Base-by-base conservation (phyloP, 2,888 invertebrate genomes). In the Amaurobius ferox region DNA sequence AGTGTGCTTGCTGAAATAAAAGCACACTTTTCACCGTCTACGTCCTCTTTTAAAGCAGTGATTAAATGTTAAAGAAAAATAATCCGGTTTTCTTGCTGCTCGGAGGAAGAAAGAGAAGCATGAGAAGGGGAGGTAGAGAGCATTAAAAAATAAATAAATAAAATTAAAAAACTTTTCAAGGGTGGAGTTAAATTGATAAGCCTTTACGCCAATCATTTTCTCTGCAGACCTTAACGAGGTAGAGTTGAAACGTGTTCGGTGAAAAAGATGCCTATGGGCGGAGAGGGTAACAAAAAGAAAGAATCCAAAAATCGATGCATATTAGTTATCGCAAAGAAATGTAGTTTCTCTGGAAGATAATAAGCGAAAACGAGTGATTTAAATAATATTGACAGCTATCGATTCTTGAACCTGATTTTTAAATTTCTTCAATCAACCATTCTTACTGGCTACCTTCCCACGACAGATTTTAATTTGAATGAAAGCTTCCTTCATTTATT, bases 131-230 rank as follows among this genome's bases (percentile, higher is more conserved):
- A 29, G 30, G 23, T 67, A 61, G 48, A n/a, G n/a, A 44, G 76
- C 30, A 73, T 55, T 67, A 73, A 73, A 73, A 61, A 67, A 40
- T 23, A 16, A n/a, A 48, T 61, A 73, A 68, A 48, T 73, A 73
- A 64, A 74, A 62, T 35, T 55, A 55, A 55, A 16, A 61, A 61
- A 35, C 23, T 26, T 68, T 70, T 70, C 72, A 77, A 85, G 83
- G 83, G 83, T 85, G 83, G 83, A 85, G 83, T 77, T 77, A 85
- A 85, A 85, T 85, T 85, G 83, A 85, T 85, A 85, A 85, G 83
- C 67, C 83, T 85, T 85, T 85, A 85, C 76, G 83, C 83, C 83
- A 85, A 85, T 85, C 83, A 85, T 77, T 85, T 77, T 85, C 83
- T 72, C 64, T 55, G 70, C 67, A 55, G 77, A 85, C 83, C 72